Evolutionary conservation across 1,140 invertebrate species (phyloP), one percentile per base, ranked within the genome.

Genomic region (Solenopsis invicta): DNA sequence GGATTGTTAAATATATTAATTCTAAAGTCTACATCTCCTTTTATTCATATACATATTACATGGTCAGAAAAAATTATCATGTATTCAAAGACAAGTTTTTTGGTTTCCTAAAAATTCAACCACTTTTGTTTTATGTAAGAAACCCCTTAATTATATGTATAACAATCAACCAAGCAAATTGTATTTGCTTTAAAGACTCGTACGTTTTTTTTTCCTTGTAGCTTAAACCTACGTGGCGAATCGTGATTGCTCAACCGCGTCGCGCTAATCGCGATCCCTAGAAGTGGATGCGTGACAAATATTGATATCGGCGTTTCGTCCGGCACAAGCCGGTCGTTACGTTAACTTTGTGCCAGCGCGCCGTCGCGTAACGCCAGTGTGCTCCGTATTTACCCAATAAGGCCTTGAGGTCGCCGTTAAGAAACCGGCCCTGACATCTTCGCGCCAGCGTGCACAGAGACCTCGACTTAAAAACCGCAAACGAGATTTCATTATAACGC

Each of bases 351-450:
- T n/a, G 54, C 24, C 50, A 37, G 64, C 64, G 29, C 29, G 29
- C 29, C 29, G 59, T 48, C 69, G 71, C 56, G 13, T 50, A 66
- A 78, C 74, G 41, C 37, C 72, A 21, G 16, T 10, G 10, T 76
- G 67, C 64, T 45, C 64, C 72, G 74, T 85, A 90, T 90, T 90
- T 90, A 82, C 87, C 48, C 89, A 90, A 87, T 86, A 84, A 80
- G 76, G 72, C 82, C 88, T 91, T 91, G 81, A 87, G 86, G 74
- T 34, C 41, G 45, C 29, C 52, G 78, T 89, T 91, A 75, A 91
- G 86, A 87, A 91, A 89, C 87, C 82, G 88, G 56, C 88, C 89
- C 81, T 88, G 88, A 91, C 88, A 89, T 80, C 82, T 86, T 91
- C 86, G 56, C 71, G 69, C 41, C 71, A 72, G 16, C 29, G 29